Evolutionary conservation across 2,113 vertebrate species (phyloP), one percentile per base, ranked within the genome.

Genomic region (Otus sunia): DNA sequence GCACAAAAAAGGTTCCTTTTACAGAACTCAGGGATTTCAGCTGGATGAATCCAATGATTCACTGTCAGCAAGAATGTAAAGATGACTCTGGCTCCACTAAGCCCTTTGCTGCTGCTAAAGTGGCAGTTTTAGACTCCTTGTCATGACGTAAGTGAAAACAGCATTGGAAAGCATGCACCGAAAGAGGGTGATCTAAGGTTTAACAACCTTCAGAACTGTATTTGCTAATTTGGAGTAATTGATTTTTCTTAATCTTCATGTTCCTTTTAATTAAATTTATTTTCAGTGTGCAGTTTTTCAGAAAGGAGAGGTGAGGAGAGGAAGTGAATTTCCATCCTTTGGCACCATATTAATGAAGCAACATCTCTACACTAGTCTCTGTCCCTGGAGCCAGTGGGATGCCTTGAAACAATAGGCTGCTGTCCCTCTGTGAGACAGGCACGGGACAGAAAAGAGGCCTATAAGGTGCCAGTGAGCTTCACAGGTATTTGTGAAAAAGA

Each of bases 21-120:
- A 69, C 32, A 88, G 67, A 85, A 86, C 53, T 45, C 69, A 45
- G 66, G 58, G 43, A 85, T 88, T 95, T 94, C 77, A 82, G 45
- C 29, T 90, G 22, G 26, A n/a, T 88, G 71, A 79, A 92, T 88
- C 58, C 66, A 94, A n/a, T 83, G 5, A 73, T 93, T 88, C 78
- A 82, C 45, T 92, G 63, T 92, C 74, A 96, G 88, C 85, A 94
- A 83, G 69, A 94, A 90, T 50, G 22, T 73, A 94, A 94, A 96
- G 69, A 69, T 88, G 78, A 72, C 77, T 76, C 27, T 60, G 66
- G 71, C 49, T 95, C 78, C 49, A 37, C 60, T 91, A 90, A 97
- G 37, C 69, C 58, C 45, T 90, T 90, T 93, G 69, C 74, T 92
- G 32, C 81, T 83, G 67, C 75, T 88, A 77, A 83, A 45, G 58